phyloP scores from a whole-genome alignment of 2,888 invertebrate genomes.

The Polydrusus tereticollis region DNA sequence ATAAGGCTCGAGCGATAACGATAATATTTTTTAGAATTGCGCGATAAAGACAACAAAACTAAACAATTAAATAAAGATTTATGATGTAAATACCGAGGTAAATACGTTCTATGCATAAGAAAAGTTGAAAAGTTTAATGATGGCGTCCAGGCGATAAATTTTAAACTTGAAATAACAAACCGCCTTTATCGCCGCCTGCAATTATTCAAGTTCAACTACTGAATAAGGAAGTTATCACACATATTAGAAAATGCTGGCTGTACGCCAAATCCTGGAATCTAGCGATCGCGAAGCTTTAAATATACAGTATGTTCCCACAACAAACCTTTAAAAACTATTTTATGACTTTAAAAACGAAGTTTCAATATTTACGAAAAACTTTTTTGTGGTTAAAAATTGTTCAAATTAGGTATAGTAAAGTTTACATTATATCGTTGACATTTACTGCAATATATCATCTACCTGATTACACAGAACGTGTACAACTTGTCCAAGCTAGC shows the following conservation, averaged over 20 bases:
- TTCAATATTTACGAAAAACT: too few relatives aligned
- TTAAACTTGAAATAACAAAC: constrained; percentile 37
- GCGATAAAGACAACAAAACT: neutral
- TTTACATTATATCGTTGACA: too few relatives aligned
- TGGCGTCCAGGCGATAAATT: constrained; percentile 29
- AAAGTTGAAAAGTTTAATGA: constrained; percentile 31
- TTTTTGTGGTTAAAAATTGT: too few relatives aligned
- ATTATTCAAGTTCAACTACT: constrained; percentile 42
- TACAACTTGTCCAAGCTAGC: too few relatives aligned
- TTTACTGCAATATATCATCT: neutral
- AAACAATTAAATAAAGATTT: constrained; percentile 18
- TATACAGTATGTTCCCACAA: constrained; percentile 34
- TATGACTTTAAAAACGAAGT: too few relatives aligned
- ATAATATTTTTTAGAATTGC: neutral
- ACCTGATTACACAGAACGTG: neutral
- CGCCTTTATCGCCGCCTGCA: constrained; percentile 33
- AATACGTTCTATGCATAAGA: constrained; percentile 14
- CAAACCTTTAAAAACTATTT: too few relatives aligned
- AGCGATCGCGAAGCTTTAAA: constrained; percentile 24
- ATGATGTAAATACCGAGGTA: constrained; percentile 20
- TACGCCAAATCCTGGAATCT: constrained; percentile 30
- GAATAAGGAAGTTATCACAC: constrained; percentile 44
- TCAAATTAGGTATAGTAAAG: neutral
- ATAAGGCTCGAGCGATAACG: neutral
- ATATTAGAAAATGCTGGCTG: constrained; percentile 40